Evolutionary conservation across 2,888 invertebrate genomes (phyloP), one percentile per base, ranked within the genome.

Genomic region (Pristionchus maxplancki): DNA sequence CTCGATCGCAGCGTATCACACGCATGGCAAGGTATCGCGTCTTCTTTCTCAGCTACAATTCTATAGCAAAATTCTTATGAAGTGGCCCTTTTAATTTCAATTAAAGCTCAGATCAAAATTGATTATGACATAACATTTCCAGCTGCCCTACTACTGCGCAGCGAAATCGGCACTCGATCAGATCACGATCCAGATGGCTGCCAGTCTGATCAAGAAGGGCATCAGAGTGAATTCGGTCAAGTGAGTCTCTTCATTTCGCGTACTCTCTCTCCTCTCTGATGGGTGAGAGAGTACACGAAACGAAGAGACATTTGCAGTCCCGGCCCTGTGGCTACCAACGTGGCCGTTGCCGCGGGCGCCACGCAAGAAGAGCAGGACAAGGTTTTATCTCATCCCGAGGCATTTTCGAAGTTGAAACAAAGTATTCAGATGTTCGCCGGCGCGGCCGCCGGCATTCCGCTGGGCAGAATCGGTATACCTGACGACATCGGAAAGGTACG

Each of bases 271-370:
- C 6, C 6, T 44, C 6, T 9, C 44, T 44, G 8, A 44, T 58
- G 44, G 11, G 11, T 11, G 44, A 11, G 11, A 44, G 44, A 44
- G 17, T n/a, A n/a, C n/a, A n/a, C n/a, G n/a, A n/a, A n/a, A n/a
- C n/a, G n/a, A n/a, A n/a, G n/a, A n/a, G n/a, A n/a, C n/a, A n/a
- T 64, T 64, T 64, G 9, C 64, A 64, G 64, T 31, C 64, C 64
- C 28, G 64, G 64, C 3, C 64, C 64, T 2, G 64, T 64, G 28
- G 20, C 24, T 24, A 64, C 64, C 6, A 64, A 64, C 31, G 13
- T 64, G 6, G 31, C 31, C 31, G 64, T 31, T 15, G 31, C 64
- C 31, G 64, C 28, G 5, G 64, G 64, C 28, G 64, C 64, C 15
- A 31, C 28, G n/a, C 4, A 64, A 15, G 64, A 64, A 28, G 4